A percentile compares a stretch with the other conserved stretches of the same genome.
phyloP scores from a whole-genome alignment of 2,888 invertebrate species.

The Danaus chrysippus region DNA sequence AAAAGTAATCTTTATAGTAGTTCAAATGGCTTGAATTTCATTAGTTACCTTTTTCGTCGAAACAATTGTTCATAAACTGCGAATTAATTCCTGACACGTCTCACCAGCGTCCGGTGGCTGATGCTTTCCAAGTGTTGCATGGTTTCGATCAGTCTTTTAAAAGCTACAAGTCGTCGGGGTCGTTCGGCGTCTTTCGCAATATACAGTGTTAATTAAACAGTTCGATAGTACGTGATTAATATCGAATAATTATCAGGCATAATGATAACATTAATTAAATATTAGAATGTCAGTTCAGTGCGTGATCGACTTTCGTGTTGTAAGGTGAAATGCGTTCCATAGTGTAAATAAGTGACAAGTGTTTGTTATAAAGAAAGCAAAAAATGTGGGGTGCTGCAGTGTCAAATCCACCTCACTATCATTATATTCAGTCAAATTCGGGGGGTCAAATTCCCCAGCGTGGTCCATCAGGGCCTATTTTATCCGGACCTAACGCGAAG shows the following conservation, averaged over 20 bases:
- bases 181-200: constrained; percentile 59
- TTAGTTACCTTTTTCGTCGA: constrained; percentile 58
- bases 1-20: constrained; percentile 35
- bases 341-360: constrained; percentile 36
- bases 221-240: constrained; percentile 49
- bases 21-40: constrained; percentile 48
- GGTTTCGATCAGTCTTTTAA: constrained; percentile 68
- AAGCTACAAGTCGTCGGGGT: constrained; percentile 65
- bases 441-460: constrained; percentile 51
- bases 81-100: constrained; percentile 75
- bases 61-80: constrained; percentile 69
- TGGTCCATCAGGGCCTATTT: constrained; percentile 62
- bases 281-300: constrained; percentile 60
- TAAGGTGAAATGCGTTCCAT: constrained; percentile 56
- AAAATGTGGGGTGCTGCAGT: constrained; percentile 75
- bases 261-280: constrained; percentile 56
- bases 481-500: constrained; percentile 59
- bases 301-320: constrained; percentile 52
- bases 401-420: constrained; percentile 69
- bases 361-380: constrained; percentile 46
- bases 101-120: constrained; percentile 70
- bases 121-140: constrained; percentile 68
- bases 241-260: constrained; percentile 60
- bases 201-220: constrained; percentile 53
- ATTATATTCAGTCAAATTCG: constrained; percentile 62